A percentile compares a stretch with the other conserved stretches of the same genome.
These are phyloP conservation scores for Cephus cinctus DNA, from an alignment of 1,140 invertebrate genomes.

Conservation along the genomic window DNA sequence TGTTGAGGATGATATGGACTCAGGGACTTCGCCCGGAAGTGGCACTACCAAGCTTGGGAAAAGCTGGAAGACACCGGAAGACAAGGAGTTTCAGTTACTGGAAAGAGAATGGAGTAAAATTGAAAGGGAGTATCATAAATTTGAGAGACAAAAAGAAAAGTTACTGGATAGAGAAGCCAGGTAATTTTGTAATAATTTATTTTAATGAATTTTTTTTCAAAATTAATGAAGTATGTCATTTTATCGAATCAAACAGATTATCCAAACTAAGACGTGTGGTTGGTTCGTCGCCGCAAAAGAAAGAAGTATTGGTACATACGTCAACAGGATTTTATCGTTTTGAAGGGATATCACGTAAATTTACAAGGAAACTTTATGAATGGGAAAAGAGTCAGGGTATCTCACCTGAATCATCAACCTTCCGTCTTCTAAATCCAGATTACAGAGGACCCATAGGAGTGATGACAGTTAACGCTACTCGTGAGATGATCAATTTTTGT, in stretches of 20 bases:
- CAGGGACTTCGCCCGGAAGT: slow-evolving; percentile 4
- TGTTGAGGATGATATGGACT: not conserved
- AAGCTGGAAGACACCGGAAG: slow-evolving; percentile 28
- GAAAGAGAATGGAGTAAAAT: slow-evolving; percentile 62
- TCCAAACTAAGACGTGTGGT: slow-evolving; percentile 63
- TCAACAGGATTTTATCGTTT: slow-evolving; percentile 79
- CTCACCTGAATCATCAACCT: slow-evolving; percentile 77
- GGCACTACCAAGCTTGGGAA: slow-evolving; percentile 17
- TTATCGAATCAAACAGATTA: slow-evolving; percentile 60
- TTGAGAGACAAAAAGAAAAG: slow-evolving; percentile 64
- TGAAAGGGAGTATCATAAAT: too few relatives aligned
- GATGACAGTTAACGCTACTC: not conserved
- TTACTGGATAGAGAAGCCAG: slow-evolving; percentile 62
- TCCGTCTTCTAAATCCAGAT: slow-evolving; percentile 68
- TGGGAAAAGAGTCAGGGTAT: slow-evolving; percentile 86
- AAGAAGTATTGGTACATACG: slow-evolving; percentile 77
- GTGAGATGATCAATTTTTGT: slow-evolving; percentile 8
- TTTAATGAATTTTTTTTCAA: slow-evolving; percentile 12
- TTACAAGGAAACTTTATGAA: slow-evolving; percentile 84
- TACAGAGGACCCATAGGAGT: slow-evolving; percentile 40
- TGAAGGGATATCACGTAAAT: slow-evolving; percentile 83
- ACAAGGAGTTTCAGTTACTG: slow-evolving; percentile 55
- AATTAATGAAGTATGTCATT: slow-evolving; percentile 12
- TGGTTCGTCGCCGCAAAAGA: slow-evolving; percentile 56
- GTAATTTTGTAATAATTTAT: slow-evolving; percentile 20